Evolutionary conservation across 2,888 invertebrate genomes (phyloP), one percentile per base, ranked within the genome.

Genomic region (Dascillus cervinus): DNA sequence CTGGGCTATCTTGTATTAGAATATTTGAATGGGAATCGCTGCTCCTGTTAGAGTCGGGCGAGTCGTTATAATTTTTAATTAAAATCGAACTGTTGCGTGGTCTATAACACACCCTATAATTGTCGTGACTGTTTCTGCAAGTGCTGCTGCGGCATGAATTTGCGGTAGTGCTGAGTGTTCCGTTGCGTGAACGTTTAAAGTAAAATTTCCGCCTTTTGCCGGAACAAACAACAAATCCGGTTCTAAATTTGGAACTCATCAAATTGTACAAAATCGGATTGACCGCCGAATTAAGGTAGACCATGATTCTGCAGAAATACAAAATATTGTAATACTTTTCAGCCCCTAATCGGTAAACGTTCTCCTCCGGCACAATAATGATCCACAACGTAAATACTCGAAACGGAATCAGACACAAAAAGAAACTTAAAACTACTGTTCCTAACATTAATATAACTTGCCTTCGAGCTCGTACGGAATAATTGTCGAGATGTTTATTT

Each of bases 201-300:
- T 67, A 67, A 21, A 65, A 58, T n/a, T 64, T 64, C 29, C 65
- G 66, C 33, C 65, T 69, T 33, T 69, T 70, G 44, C 73, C 69
- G 22, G 75, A 71, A 52, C 79, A 83, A 0, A 85, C 71, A 32
- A 79, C 69, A 52, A 88, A 88, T 1, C 86, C 87, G 32, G 79
- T 74, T 2, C 91, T 77, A 57, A 92, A 92, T 65, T 89, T 90
- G 2, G 88, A 86, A 22, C 88, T 89, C 83, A 91, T 88, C 41
- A 91, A 68, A 60, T 90, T 91, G 60, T 92, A 92, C n/a, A 92
- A 67, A 46, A 91, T 83, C 1, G 91, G 91, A 64, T 92, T 91
- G 45, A 89, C 76, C 21, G 89, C 90, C 3, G 90, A 90, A 63
- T 92, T 91, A 39, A 90, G 70, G 55, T 90, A 91, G 29, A 87